A percentile compares a stretch with the other conserved stretches of the same genome.
Conservation (phyloP, 1,140 invertebrate genomes). For the Calephelis virginiensis region DNA sequence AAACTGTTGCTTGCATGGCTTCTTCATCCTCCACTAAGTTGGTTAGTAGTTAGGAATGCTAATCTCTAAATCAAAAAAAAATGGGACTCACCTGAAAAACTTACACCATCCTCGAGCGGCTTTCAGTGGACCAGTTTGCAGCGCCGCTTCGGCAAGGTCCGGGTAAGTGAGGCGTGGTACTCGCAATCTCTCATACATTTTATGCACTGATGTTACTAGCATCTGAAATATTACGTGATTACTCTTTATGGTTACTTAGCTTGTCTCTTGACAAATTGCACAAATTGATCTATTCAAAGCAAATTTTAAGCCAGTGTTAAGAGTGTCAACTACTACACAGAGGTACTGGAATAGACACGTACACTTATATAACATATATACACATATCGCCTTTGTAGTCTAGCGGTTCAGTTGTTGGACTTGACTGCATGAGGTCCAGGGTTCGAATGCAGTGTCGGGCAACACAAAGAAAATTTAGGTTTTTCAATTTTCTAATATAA, state of each 20-base stretch:
- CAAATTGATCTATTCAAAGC: too few species aligned
- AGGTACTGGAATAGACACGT: too few species aligned
- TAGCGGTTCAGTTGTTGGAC: too few species aligned
- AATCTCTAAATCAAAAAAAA: background rate
- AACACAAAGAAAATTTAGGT: too few species aligned
- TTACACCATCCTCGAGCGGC: slow-evolving; percentile 43
- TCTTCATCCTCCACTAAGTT: background rate
- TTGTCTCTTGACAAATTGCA: background rate
- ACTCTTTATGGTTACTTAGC: background rate
- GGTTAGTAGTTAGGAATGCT: too few species aligned
- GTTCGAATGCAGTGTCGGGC: too few species aligned
- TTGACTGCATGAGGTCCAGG: too few species aligned
- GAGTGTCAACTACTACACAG: too few species aligned
- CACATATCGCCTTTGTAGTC: too few species aligned
- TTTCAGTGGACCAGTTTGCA: slow-evolving; percentile 43
- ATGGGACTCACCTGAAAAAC: slow-evolving; percentile 41
- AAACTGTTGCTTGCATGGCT: background rate
- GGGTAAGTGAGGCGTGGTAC: slow-evolving; percentile 50
- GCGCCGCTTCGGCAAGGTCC: slow-evolving; percentile 49
- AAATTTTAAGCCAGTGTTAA: too few species aligned
- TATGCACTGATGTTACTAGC: slow-evolving; percentile 48
- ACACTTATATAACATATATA: too few species aligned
- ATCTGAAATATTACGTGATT: slow-evolving; percentile 5
- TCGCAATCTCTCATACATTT: slow-evolving; percentile 45
- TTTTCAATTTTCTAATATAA: too few species aligned